Evolutionary conservation across 2,797 vertebrate species (phyloP).

Genomic region (Chrosomus eos): DNA sequence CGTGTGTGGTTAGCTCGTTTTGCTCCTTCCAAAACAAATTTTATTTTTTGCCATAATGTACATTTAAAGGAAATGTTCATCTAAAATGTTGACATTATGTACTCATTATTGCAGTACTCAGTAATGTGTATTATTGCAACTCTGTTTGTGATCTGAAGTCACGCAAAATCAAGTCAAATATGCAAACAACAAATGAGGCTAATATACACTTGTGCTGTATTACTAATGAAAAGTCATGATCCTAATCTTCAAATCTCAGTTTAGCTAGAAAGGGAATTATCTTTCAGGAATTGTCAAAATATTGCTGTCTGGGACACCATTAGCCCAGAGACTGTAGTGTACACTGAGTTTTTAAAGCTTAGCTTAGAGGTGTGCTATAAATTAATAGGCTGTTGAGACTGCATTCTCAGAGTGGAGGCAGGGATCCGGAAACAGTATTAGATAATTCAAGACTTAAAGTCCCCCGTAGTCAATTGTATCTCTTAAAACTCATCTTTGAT

Average conservation of each 20-base stretch:
- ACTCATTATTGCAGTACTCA: too few relatives aligned
- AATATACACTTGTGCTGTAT: background rate
- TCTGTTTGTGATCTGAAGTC: background rate
- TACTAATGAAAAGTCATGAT: background rate
- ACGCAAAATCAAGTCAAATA: background rate
- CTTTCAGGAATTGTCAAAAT: background rate
- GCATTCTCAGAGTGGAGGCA: background rate
- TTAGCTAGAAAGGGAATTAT: background rate
- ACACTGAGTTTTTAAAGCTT: background rate
- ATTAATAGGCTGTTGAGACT: background rate
- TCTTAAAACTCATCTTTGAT: too few relatives aligned
- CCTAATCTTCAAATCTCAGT: background rate
- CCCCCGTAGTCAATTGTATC: too few relatives aligned
- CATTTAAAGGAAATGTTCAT: too few relatives aligned
- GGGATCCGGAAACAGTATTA: background rate
- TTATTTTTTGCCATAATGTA: too few relatives aligned
- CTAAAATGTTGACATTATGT: too few relatives aligned
- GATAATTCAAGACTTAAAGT: too few relatives aligned
- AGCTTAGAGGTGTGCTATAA: background rate
- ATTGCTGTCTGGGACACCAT: background rate
- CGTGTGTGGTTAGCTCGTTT: background rate
- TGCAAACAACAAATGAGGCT: background rate
- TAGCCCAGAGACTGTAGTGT: background rate
- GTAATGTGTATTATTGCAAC: too few relatives aligned
- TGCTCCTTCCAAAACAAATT: too few relatives aligned